Conservation (phyloP, 1,140 invertebrate species). For the Laodelphax striatellus region DNA sequence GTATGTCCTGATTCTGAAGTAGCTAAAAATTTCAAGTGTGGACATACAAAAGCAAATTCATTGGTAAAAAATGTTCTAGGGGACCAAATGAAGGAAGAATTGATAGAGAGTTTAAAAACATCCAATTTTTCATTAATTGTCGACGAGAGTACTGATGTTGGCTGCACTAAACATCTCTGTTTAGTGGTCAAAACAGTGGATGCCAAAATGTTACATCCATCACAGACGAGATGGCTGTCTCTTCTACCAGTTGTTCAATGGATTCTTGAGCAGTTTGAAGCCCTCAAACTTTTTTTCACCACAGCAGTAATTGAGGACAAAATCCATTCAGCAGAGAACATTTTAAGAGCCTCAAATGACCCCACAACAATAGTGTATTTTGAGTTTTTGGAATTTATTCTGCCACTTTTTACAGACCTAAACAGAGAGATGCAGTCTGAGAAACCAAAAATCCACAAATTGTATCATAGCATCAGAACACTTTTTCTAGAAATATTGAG, state of each 20-base stretch:
- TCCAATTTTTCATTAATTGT: too few relatives aligned
- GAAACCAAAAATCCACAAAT: neutral
- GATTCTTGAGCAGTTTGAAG: slow-evolving; percentile 24
- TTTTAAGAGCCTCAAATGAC: slow-evolving; percentile 7
- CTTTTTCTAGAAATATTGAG: neutral
- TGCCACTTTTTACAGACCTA: neutral
- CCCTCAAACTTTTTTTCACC: slow-evolving; percentile 21
- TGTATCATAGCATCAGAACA: neutral
- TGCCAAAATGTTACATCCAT: slow-evolving; percentile 18
- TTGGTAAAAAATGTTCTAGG: too few relatives aligned
- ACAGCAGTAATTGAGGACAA: slow-evolving; percentile 1
- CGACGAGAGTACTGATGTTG: too few relatives aligned
- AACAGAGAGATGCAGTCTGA: slow-evolving; percentile 9
- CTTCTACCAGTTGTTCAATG: slow-evolving; percentile 20
- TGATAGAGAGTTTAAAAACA: too few relatives aligned
- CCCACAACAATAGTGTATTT: slow-evolving; percentile 7
- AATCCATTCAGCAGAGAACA: slow-evolving; percentile 3
- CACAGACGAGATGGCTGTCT: slow-evolving; percentile 27
- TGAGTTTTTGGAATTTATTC: slow-evolving; percentile 6
- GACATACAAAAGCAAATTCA: too few relatives aligned
- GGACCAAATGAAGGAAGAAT: too few relatives aligned
- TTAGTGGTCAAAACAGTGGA: too few relatives aligned
- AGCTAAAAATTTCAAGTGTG: too few relatives aligned
- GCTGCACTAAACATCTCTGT: too few relatives aligned
- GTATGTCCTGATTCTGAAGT: too few relatives aligned